These are phyloP conservation scores for Thaleichthys pacificus DNA, from an alignment of 2,797 vertebrate species.

Conservation along the genomic window DNA sequence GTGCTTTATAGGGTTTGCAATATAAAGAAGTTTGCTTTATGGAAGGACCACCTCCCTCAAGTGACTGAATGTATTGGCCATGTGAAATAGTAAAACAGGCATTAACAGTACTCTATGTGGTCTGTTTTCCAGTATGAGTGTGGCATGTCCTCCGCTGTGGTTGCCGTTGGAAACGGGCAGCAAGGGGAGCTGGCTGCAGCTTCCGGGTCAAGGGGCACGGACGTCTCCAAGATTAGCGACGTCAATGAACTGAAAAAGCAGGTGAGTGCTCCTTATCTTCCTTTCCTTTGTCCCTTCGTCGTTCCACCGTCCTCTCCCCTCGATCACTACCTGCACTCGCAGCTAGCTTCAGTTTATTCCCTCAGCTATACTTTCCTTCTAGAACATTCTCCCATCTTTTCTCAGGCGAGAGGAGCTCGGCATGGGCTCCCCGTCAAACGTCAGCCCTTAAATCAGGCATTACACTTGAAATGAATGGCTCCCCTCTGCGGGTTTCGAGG, in stretches of 20 bases:
- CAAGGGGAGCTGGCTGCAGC: slow-evolving; percentile 43
- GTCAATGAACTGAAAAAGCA: slow-evolving; percentile 51
- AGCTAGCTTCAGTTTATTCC: slow-evolving; percentile 37
- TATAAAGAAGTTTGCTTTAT: slow-evolving; percentile 18
- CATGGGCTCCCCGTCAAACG: slow-evolving; percentile 31
- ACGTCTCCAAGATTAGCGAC: slow-evolving; percentile 46
- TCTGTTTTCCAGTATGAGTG: slow-evolving; percentile 51
- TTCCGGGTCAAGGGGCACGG: slow-evolving; percentile 37
- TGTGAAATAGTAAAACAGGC: neutral
- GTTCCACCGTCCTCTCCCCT: slow-evolving; percentile 29
- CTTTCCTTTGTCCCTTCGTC: slow-evolving; percentile 8
- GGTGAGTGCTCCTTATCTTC: slow-evolving; percentile 49
- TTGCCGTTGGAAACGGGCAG: slow-evolving; percentile 35
- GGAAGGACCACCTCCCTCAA: slow-evolving; percentile 6
- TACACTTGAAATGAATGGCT: slow-evolving; percentile 58
- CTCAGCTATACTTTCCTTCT: slow-evolving; percentile 21
- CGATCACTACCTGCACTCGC: slow-evolving; percentile 22
- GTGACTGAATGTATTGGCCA: too few species aligned
- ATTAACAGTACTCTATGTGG: neutral
- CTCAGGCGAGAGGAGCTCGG: slow-evolving; percentile 27
- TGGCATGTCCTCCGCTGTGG: slow-evolving; percentile 29
- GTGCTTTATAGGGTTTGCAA: slow-evolving; percentile 45
- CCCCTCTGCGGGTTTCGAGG: slow-evolving; percentile 56
- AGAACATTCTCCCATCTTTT: slow-evolving; percentile 33
- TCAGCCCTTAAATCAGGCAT: slow-evolving; percentile 59